These are phyloP conservation scores for Laspeyria flexula DNA, from an alignment of 2,888 invertebrate species.

Conservation along the genomic window DNA sequence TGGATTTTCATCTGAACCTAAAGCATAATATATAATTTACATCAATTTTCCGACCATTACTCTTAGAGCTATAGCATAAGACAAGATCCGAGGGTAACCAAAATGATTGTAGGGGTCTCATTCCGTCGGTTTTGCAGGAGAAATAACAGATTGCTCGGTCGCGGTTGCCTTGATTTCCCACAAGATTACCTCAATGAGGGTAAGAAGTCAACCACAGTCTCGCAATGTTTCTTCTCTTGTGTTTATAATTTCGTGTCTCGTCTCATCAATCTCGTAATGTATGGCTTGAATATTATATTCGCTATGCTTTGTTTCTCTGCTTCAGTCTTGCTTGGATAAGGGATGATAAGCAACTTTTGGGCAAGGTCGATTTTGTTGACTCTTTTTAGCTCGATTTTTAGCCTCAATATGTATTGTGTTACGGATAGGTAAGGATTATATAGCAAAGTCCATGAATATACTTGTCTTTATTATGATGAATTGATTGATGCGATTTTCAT, in stretches of 20 bases:
- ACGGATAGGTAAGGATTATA: neutral
- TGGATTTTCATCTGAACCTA: conserved; percentile 39
- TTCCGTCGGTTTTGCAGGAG: conserved; percentile 56
- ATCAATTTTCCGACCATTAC: conserved; percentile 55
- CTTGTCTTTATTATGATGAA: too few relatives aligned
- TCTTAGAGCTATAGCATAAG: conserved; percentile 33
- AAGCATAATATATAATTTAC: conserved; percentile 45
- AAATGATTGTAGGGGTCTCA: conserved; percentile 49
- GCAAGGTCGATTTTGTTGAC: conserved; percentile 1
- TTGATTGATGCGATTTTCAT: too few relatives aligned
- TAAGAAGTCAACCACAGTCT: conserved; percentile 66
- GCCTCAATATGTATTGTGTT: neutral
- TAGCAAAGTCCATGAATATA: too few relatives aligned
- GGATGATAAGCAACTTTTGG: conserved; percentile 1
- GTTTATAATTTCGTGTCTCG: conserved; percentile 60
- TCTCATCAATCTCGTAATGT: conserved; percentile 50
- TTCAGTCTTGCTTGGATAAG: conserved; percentile 11
- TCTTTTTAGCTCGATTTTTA: too few relatives aligned
- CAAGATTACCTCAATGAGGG: conserved; percentile 75
- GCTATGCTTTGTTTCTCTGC: conserved; percentile 27
- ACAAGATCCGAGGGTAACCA: conserved; percentile 32
- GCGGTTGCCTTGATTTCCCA: conserved; percentile 75
- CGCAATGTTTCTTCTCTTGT: conserved; percentile 52
- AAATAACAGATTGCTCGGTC: conserved; percentile 72
- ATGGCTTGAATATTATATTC: conserved; percentile 47